A percentile compares a stretch with the other conserved stretches of the same genome.
Conservation (phyloP, 2,797 vertebrate genomes). For the Meriones psammophilus region DNA sequence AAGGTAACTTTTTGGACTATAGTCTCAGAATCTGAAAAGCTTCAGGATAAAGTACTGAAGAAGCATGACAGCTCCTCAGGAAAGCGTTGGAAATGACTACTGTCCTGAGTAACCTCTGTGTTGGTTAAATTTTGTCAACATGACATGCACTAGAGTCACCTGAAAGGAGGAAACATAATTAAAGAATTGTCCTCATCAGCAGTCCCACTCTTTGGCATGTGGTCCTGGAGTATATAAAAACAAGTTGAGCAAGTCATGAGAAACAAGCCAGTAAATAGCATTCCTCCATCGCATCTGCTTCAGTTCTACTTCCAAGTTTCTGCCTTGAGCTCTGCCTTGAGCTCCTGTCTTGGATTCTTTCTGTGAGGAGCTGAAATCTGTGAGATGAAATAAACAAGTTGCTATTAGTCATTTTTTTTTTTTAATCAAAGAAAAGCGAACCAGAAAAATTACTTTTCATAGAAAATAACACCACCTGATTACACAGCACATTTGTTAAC, state of each 20-base stretch:
- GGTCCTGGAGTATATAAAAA: background rate
- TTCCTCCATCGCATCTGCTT: background rate
- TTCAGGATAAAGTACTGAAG: background rate
- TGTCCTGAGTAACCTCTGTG: background rate
- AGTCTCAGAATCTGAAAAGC: background rate
- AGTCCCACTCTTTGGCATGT: background rate
- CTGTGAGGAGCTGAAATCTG: background rate
- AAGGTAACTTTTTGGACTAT: background rate
- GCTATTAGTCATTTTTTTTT: background rate
- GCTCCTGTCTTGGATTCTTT: background rate
- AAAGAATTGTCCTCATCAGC: background rate
- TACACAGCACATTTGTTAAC: background rate
- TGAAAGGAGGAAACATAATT: background rate
- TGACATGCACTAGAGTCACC: background rate
- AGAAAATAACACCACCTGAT: background rate
- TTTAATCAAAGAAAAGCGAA: background rate
- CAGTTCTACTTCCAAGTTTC: background rate
- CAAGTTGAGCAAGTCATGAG: background rate
- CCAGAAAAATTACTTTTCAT: background rate
- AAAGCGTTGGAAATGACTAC: background rate
- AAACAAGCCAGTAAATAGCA: background rate
- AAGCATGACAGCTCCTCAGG: background rate
- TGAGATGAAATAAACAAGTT: background rate
- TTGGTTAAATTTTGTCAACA: background rate
- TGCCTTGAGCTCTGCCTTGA: background rate